Conservation (phyloP, 1,140 invertebrate genomes). For the Leptestheria dahalacensis region DNA sequence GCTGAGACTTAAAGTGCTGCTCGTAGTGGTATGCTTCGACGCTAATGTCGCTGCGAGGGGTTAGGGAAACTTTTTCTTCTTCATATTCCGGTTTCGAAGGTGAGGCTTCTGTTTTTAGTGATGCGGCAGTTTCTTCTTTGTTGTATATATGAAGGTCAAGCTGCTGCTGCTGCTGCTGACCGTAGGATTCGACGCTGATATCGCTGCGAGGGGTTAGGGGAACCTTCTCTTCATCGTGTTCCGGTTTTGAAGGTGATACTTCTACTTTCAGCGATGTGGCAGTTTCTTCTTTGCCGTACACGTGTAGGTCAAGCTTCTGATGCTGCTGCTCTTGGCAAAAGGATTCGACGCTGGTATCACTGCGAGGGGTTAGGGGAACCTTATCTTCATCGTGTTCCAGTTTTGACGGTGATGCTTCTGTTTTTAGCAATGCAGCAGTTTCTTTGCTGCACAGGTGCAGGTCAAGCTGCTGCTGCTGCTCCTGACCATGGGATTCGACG, state of each 20-base stretch:
- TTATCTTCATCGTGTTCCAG: neutral
- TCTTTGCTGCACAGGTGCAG: constrained; percentile 10
- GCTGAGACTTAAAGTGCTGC: neutral
- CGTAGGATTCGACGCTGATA: constrained; percentile 29
- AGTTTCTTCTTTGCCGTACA: neutral
- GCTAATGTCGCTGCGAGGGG: neutral
- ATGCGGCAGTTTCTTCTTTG: constrained; percentile 4
- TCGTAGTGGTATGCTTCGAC: neutral
- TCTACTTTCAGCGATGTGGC: neutral
- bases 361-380: neutral
- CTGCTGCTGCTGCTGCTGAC: constrained; percentile 1
- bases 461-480: constrained; percentile 9
- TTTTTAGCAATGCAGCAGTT: neutral
- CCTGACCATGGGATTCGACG: constrained; percentile 20
- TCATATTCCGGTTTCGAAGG: neutral
- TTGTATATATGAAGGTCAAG: constrained; percentile 16
- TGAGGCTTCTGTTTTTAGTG: neutral
- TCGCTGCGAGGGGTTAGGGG: constrained; percentile 37
- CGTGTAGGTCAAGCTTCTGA: constrained; percentile 4
- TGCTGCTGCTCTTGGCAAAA: constrained; percentile 9
- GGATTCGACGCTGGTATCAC: neutral
- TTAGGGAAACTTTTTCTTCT: neutral
- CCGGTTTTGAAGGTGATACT: neutral
- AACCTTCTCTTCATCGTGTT: constrained; percentile 16
- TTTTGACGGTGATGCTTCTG: neutral